Evolutionary conservation across 2,797 vertebrate species (phyloP).

Genomic region (Corythornis leucogaster): DNA sequence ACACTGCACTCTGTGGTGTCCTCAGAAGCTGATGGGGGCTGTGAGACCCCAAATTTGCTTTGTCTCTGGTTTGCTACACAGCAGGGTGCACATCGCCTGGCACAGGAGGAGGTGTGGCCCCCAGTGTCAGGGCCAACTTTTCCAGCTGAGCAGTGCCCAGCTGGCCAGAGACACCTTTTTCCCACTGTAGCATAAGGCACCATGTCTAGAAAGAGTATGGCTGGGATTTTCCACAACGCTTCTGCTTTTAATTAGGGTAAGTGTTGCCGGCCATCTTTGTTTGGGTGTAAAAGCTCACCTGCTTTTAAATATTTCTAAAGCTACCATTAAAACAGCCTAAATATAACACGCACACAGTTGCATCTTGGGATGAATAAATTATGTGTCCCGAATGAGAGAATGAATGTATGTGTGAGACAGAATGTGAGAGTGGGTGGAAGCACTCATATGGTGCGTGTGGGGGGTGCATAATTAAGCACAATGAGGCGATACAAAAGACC

Average conservation of each 20-base stretch:
- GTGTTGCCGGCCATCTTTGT: slow-evolving; percentile 69
- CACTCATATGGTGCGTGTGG: slow-evolving; percentile 75
- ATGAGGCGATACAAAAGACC: slow-evolving; percentile 71
- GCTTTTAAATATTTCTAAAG: slow-evolving; percentile 76
- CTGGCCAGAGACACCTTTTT: slow-evolving; percentile 64
- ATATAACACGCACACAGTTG: slow-evolving; percentile 68
- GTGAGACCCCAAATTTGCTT: not conserved
- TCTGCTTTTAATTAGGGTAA: slow-evolving; percentile 72
- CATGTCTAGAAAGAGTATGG: slow-evolving; percentile 51
- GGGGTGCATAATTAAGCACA: slow-evolving; percentile 80
- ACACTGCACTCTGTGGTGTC: not conserved
- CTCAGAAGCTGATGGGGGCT: not conserved
- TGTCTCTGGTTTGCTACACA: not conserved
- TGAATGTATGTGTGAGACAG: slow-evolving; percentile 79
- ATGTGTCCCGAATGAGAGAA: slow-evolving; percentile 74
- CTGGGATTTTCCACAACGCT: slow-evolving; percentile 62
- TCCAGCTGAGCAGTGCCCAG: slow-evolving; percentile 62
- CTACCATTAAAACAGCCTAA: slow-evolving; percentile 70
- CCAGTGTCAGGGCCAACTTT: not conserved
- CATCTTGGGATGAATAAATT: slow-evolving; percentile 77
- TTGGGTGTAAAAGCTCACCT: slow-evolving; percentile 76
- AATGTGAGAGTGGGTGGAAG: slow-evolving; percentile 79
- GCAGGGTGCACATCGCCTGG: not conserved
- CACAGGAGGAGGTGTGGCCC: not conserved
- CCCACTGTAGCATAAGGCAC: slow-evolving; percentile 63